Base-by-base conservation (phyloP, 1,140 invertebrate species). In the Bombus superbus region DNA sequence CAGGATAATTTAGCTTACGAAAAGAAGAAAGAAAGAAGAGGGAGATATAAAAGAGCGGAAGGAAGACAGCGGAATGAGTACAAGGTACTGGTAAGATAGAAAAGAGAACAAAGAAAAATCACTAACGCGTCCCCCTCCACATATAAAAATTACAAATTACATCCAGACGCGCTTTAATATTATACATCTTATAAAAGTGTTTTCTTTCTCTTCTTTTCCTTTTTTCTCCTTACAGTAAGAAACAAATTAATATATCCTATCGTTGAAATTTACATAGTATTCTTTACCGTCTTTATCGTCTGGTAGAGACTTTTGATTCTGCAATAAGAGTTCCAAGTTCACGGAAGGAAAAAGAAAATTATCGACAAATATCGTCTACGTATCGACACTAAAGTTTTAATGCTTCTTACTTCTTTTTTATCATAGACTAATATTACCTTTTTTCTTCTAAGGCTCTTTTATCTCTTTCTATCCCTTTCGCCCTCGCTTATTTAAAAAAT, bases 101-200 rank as follows among this genome's bases (percentile, higher is more conserved):
- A 73, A 69, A 88, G 64, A 81, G 72, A 81, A 78, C 22, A 40
- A 42, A 77, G 81, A 77, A 53, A 77, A 72, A 80, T 44, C 68
- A 77, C 32, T 68, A 88, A 73, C 40, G 40, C 9, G 13, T 80
- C 71, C 59, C 78, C 71, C 78, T 66, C 64, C 77, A 69, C 62
- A 69, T 86, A 89, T 68, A 89, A 89, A 89, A 89, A 86, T 89
- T 83, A 83, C 68, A 83, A 86, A 83, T 76, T 86, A 76, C 32
- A 38, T 38, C 53, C 53, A 57, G 42, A 25, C 47, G 1, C 10
- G 9, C 28, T 75, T 79, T 75, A 38, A 62, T 81, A 80, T 76
- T 80, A 68, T 79, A 76, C 42, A 71, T 76, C 62, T 86, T 79
- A 82, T 72, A 89, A 86, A 86, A 83, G 44, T 69, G 53, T 35